Evolutionary conservation across 2,888 invertebrate genomes (phyloP), one percentile per base, ranked within the genome.

Genomic region (Cephus sareptanus): DNA sequence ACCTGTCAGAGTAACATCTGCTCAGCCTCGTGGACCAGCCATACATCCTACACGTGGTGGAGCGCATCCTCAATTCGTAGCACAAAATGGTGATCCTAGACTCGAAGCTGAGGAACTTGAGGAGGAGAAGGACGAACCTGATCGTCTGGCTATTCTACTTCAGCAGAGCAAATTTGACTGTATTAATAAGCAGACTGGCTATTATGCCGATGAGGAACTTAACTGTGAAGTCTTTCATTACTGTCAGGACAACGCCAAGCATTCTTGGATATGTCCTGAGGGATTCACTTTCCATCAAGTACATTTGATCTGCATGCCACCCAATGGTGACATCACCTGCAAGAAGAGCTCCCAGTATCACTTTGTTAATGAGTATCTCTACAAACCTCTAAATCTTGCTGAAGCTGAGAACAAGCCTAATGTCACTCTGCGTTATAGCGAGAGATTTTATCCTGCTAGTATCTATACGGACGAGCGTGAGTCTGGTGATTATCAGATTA

Each of bases 171-270:
- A 96, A 90, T 98, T 98, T 91, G 94, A 94, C 88, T 98, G 98
- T 90, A 93, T 93, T 69, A 94, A 94, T 86, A 96, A 95, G 89
- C 96, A 96, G 89, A 96, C 96, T 15, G 98, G 98, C 12, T 98
- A 98, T 92, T 98, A 98, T 89, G 98, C 98, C 35, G 98, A 98
- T 88, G 96, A 97, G 87, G 96, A 96, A 73, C 94, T 98, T 34
- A 95, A 95, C 87, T 98, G 98, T 89, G 97, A 98, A 92, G 97
- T 98, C 69, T 98, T 98, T 94, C 98, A 98, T 90, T 98, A 98
- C 92, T 98, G 98, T 89, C 97, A 97, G 89, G 97, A 97, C 85
- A 96, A 95, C 85, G 96, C 96, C 69, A 96, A 95, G 88, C 97
- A 98, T 92, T 97, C 97, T 3, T 98, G 98, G 97, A 95, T 98